Percentiles rank a stretch among this genome's conserved stretches.
These are phyloP conservation scores for Myotis davidii DNA, from an alignment of 2,113 vertebrate species.

Conservation along the genomic window DNA sequence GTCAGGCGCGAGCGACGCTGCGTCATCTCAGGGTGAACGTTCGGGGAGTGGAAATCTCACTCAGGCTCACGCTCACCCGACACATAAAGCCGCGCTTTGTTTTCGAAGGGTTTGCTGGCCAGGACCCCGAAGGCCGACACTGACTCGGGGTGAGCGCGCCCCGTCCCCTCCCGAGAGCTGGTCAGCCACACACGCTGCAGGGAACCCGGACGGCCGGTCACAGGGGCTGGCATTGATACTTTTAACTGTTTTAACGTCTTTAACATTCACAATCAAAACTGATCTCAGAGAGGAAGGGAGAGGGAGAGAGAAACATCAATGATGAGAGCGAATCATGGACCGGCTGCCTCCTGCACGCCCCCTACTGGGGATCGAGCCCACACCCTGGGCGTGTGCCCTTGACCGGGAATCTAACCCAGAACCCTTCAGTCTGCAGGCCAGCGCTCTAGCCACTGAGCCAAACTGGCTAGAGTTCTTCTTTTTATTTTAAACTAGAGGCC, in stretches of 20 bases:
- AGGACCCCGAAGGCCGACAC: neutral
- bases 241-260: neutral
- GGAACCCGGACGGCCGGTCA: neutral
- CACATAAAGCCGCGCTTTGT: neutral
- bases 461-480: too few relatives aligned
- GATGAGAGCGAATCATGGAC: too few relatives aligned
- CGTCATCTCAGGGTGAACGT: neutral
- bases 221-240: fast-evolving
- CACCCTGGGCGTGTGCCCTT: too few relatives aligned
- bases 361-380: too few relatives aligned
- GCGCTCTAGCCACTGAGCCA: too few relatives aligned
- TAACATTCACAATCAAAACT: neutral
- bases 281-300: too few relatives aligned
- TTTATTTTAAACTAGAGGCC: too few relatives aligned
- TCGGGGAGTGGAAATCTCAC: neutral
- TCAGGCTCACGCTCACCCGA: neutral
- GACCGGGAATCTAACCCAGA: too few relatives aligned
- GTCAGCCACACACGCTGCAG: neutral
- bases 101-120: neutral
- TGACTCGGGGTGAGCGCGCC: neutral
- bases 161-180: neutral
- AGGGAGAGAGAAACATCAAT: too few relatives aligned
- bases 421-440: too few relatives aligned
- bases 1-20: neutral
- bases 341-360: too few relatives aligned